Conservation (phyloP, 2,113 vertebrate species). For the Aptenodytes forsteri region DNA sequence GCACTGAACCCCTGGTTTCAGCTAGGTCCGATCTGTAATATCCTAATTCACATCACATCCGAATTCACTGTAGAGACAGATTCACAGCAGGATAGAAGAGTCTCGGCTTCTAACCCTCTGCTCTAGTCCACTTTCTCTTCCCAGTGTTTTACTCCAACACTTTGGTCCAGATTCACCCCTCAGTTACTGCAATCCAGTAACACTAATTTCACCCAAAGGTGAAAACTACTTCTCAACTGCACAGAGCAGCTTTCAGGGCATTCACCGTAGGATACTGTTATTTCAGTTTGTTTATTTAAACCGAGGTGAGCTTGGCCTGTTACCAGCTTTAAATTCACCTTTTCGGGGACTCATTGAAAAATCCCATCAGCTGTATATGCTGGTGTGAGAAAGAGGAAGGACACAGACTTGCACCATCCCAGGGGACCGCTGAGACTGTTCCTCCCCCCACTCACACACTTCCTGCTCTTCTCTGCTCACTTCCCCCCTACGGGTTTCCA, state of each 20-base stretch:
- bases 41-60: neutral
- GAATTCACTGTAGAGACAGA: neutral
- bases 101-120: neutral
- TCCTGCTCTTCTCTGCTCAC: conserved; percentile 47
- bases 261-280: neutral
- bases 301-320: neutral
- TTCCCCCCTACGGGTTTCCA: conserved; percentile 54
- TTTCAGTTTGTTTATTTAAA: conserved; percentile 9
- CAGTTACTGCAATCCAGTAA: neutral
- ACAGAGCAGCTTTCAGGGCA: neutral
- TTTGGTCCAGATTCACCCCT: neutral
- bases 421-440: neutral
- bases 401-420: conserved; percentile 14
- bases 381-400: conserved; percentile 48
- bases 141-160: neutral
- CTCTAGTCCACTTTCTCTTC: neutral
- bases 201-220: neutral
- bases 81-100: neutral
- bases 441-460: conserved; percentile 6
- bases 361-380: neutral
- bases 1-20: neutral
- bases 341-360: neutral
- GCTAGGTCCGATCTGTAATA: neutral
- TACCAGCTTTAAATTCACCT: conserved; percentile 16
- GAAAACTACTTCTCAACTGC: neutral